Percentiles rank a stretch among this genome's conserved stretches.
Conservation (phyloP, 92 coral and sea anemone species). For the Epizoanthus ramosus region DNA sequence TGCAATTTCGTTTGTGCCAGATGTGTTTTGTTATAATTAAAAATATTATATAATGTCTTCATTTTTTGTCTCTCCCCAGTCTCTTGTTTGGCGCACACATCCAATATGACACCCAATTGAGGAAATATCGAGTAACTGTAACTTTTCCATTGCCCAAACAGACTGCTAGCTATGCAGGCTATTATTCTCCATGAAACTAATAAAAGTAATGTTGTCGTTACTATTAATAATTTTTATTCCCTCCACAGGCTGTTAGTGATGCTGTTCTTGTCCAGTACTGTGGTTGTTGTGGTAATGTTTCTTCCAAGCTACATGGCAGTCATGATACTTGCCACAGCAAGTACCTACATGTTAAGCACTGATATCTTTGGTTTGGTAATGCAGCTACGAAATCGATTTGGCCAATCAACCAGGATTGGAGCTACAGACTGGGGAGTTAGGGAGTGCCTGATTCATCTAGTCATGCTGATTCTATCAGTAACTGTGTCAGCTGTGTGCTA, state of each 20-base stretch:
- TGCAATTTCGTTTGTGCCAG: too few relatives aligned
- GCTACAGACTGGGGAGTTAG: conserved; percentile 48
- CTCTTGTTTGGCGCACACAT: too few relatives aligned
- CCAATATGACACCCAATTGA: too few relatives aligned
- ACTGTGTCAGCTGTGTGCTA: conserved; percentile 61
- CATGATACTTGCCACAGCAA: conserved; percentile 52
- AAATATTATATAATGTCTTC: too few relatives aligned
- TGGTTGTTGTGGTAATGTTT: conserved; percentile 72
- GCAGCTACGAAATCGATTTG: conserved; percentile 35
- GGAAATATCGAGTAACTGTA: too few relatives aligned
- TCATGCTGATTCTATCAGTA: conserved; percentile 53
- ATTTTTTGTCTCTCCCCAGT: too few relatives aligned
- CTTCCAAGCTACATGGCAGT: conserved; percentile 64
- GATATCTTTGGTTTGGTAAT: conserved; percentile 71
- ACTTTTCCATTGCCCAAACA: too few relatives aligned
- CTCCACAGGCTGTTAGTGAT: conserved; percentile 72
- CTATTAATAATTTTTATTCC: neutral
- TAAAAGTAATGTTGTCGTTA: too few relatives aligned
- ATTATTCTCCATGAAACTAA: too few relatives aligned
- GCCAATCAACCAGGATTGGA: neutral
- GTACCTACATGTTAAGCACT: conserved; percentile 80
- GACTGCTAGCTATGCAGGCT: too few relatives aligned
- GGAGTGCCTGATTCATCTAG: conserved; percentile 54
- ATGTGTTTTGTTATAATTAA: too few relatives aligned
- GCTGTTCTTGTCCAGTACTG: conserved; percentile 69